phyloP scores from a whole-genome alignment of 2,888 invertebrate species.

The Drosophila macrospina region DNA sequence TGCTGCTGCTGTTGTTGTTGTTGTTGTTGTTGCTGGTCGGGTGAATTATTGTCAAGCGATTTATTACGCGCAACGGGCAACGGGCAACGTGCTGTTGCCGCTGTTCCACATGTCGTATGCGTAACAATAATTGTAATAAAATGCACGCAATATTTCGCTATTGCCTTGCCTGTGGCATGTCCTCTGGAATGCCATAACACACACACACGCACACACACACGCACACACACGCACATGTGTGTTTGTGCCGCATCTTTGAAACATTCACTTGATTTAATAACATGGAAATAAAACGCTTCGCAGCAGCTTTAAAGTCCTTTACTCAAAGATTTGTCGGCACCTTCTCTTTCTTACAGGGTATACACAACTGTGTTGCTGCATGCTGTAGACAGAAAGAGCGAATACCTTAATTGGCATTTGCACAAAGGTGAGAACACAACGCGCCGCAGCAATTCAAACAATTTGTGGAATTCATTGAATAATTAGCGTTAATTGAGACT shows the following conservation, averaged over 20 bases:
- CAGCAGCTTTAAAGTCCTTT: slow-evolving; percentile 18
- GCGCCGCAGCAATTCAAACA: slow-evolving; percentile 9
- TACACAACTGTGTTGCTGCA: not conserved
- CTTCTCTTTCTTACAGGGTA: slow-evolving; percentile 4
- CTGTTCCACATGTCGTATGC: slow-evolving; percentile 76
- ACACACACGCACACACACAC: slow-evolving; percentile 10
- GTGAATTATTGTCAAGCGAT: slow-evolving; percentile 77
- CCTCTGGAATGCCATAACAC: slow-evolving; percentile 10
- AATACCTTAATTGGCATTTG: slow-evolving; percentile 4
- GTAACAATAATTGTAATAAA: slow-evolving; percentile 74
- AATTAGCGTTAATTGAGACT: slow-evolving; percentile 18
- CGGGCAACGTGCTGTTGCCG: slow-evolving; percentile 23
- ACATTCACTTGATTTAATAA: too few relatives aligned
- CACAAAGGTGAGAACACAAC: slow-evolving; percentile 24
- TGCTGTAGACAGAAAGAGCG: not conserved
- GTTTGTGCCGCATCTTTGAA: slow-evolving; percentile 15
- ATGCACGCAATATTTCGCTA: slow-evolving; percentile 56
- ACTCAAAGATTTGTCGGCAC: too few relatives aligned
- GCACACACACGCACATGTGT: slow-evolving; percentile 20
- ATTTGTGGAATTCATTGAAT: slow-evolving; percentile 7
- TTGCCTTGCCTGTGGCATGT: slow-evolving; percentile 30
- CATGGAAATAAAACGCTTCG: too few relatives aligned
- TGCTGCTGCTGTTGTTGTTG: not conserved
- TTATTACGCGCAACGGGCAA: slow-evolving; percentile 66
- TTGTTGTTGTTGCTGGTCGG: slow-evolving; percentile 19